Conservation (phyloP, 1,140 invertebrate genomes). For the Rhyzopertha dominica region DNA sequence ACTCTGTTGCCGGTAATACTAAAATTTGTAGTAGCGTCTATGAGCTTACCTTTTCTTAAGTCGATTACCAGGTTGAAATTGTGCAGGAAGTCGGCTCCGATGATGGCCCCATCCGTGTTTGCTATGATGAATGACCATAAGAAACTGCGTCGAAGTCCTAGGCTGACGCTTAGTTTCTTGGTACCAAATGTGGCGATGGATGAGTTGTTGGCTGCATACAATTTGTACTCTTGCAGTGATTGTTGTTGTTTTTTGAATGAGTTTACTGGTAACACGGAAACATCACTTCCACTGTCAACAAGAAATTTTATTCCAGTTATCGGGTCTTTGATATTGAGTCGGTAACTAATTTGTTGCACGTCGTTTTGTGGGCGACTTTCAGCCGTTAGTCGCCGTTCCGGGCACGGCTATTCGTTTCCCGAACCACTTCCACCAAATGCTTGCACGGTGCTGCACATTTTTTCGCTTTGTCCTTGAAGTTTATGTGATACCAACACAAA, state of each 20-base stretch:
- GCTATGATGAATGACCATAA: conserved; percentile 19
- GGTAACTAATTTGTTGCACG: no score
- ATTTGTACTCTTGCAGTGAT: not conserved
- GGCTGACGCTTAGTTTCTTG: not conserved
- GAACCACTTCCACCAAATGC: no score
- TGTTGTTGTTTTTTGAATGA: no score
- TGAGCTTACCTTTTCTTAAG: conserved; percentile 10
- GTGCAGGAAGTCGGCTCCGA: conserved; percentile 20
- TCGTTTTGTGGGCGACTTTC: not conserved
- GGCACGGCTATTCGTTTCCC: no score
- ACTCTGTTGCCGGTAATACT: not conserved
- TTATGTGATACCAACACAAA: conserved; percentile 31
- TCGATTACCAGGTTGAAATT: conserved; percentile 19
- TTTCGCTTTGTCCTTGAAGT: conserved; percentile 20
- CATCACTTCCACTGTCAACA: conserved; percentile 1
- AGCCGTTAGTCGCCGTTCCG: not conserved
- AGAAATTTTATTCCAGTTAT: not conserved
- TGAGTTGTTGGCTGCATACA: conserved; percentile 4
- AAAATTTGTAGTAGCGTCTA: conserved; percentile 14
- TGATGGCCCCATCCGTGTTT: conserved; percentile 14
- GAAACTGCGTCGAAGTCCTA: conserved; percentile 3
- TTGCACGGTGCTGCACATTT: conserved; percentile 28
- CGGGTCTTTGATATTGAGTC: not conserved
- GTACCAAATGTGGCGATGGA: not conserved
- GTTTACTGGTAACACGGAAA: conserved; percentile 30